Evolutionary conservation across 2,113 vertebrate genomes (phyloP).

Genomic region (Albula goreensis): DNA sequence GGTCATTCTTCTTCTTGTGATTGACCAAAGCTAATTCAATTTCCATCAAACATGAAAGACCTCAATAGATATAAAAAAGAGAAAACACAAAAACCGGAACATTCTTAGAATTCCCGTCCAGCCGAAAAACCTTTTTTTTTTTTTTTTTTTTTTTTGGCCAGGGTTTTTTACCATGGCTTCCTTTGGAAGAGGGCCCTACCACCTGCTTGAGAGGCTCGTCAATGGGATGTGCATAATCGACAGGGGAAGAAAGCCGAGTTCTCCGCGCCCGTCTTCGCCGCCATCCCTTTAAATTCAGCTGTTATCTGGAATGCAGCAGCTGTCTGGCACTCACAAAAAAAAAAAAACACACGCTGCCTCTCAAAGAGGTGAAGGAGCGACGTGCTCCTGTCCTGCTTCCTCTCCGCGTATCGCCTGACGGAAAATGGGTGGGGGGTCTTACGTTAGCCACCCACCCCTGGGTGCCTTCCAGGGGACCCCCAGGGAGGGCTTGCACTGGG

Average conservation of each 20-base stretch:
- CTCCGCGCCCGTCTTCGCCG: constrained; percentile 57
- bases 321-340: constrained; percentile 66
- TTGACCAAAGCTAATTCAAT: constrained; percentile 41
- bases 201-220: not conserved
- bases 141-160: constrained; percentile 37
- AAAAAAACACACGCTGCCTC: not conserved
- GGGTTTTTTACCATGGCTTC: constrained; percentile 6
- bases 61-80: constrained; percentile 43
- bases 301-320: constrained; percentile 78
- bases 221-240: constrained; percentile 53
- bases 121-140: constrained; percentile 49
- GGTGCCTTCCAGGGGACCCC: constrained; percentile 35
- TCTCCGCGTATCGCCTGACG: constrained; percentile 57
- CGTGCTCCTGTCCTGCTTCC: constrained; percentile 58
- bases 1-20: constrained; percentile 39
- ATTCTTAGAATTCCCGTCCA: constrained; percentile 28
- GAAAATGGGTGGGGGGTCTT: constrained; percentile 38
- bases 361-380: constrained; percentile 46
- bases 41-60: constrained; percentile 44
- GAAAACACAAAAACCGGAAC: constrained; percentile 28
- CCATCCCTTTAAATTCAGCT: constrained; percentile 70
- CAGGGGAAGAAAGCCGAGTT: constrained; percentile 53
- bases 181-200: not conserved
- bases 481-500: constrained; percentile 53
- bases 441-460: constrained; percentile 10